These are phyloP conservation scores for Thumatha senex DNA, from an alignment of 2,888 invertebrate genomes.

Conservation along the genomic window DNA sequence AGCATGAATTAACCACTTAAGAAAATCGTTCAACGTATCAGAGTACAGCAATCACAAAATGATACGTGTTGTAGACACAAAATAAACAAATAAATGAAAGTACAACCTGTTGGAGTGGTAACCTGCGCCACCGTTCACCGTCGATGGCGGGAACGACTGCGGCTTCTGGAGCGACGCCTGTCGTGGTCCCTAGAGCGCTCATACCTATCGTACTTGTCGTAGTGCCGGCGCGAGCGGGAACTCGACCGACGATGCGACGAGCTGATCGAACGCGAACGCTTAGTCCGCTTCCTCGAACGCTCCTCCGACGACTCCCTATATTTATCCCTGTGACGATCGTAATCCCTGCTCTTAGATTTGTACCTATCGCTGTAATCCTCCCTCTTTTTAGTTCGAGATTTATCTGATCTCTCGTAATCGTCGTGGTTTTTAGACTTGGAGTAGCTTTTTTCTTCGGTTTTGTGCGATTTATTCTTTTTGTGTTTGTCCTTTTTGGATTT, in stretches of 20 bases:
- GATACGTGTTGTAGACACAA: conserved; percentile 23
- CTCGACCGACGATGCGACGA: conserved; percentile 46
- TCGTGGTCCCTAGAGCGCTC: conserved; percentile 74
- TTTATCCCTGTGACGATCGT: conserved; percentile 53
- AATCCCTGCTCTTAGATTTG: conserved; percentile 61
- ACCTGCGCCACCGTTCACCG: conserved; percentile 79
- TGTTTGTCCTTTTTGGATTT: conserved; percentile 62
- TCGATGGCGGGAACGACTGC: conserved; percentile 65
- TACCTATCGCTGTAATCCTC: conserved; percentile 62
- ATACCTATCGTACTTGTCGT: conserved; percentile 72
- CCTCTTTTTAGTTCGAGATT: conserved; percentile 52
- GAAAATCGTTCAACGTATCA: too few relatives aligned
- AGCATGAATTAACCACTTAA: too few relatives aligned
- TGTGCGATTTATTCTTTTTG: conserved; percentile 52
- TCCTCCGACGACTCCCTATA: conserved; percentile 72
- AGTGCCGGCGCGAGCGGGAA: conserved; percentile 47
- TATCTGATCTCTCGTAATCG: conserved; percentile 54
- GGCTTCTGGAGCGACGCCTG: conserved; percentile 64
- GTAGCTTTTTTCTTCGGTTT: conserved; percentile 52
- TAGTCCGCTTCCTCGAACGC: conserved; percentile 58
- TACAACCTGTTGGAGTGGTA: conserved; percentile 73
- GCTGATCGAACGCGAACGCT: conserved; percentile 66
- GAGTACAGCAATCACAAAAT: too few relatives aligned
- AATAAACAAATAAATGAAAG: conserved; percentile 31
- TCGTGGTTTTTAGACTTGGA: conserved; percentile 56